Percentiles rank a stretch among this genome's conserved stretches.
These are phyloP conservation scores for Ischnus inquisitorius DNA, from an alignment of 2,888 invertebrate species.

Conservation along the genomic window DNA sequence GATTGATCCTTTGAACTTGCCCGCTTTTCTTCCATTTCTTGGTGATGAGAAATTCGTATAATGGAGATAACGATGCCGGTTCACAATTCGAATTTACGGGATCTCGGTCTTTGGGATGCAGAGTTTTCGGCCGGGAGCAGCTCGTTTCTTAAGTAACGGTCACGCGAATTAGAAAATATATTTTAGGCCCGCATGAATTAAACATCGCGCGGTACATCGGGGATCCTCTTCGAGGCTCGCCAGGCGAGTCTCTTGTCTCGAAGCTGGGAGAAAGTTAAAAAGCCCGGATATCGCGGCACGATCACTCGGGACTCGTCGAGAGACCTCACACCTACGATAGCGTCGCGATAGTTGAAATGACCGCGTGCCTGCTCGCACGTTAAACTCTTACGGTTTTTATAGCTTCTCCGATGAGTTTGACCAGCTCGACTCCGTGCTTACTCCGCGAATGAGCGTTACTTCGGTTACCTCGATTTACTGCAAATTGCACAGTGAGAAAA, in stretches of 20 bases:
- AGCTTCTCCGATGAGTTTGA: constrained; percentile 1
- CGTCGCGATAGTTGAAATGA: constrained; percentile 32
- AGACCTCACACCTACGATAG: constrained; percentile 48
- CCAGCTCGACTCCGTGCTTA: neutral
- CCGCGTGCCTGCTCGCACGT: neutral
- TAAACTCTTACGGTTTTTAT: constrained; percentile 33
- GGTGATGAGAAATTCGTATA: neutral
- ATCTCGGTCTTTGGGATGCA: neutral
- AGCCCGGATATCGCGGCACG: constrained; percentile 33
- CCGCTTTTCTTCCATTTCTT: neutral
- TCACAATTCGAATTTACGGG: neutral
- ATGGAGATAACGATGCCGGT: neutral
- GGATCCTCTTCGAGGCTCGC: constrained; percentile 79
- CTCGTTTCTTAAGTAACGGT: constrained; percentile 64
- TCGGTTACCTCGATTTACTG: neutral
- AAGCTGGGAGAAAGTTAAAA: constrained; percentile 79
- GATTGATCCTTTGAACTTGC: neutral
- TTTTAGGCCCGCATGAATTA: constrained; percentile 82
- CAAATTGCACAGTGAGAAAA: neutral
- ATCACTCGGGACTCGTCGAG: constrained; percentile 44
- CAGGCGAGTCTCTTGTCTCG: constrained; percentile 70
- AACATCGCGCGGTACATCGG: constrained; percentile 77
- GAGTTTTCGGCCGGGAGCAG: constrained; percentile 18
- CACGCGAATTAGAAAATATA: constrained; percentile 75
- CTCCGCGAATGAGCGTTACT: neutral